A percentile compares a stretch with the other conserved stretches of the same genome.
phyloP scores from a whole-genome alignment of 2,113 vertebrate species.

The Vulpes lagopus region DNA sequence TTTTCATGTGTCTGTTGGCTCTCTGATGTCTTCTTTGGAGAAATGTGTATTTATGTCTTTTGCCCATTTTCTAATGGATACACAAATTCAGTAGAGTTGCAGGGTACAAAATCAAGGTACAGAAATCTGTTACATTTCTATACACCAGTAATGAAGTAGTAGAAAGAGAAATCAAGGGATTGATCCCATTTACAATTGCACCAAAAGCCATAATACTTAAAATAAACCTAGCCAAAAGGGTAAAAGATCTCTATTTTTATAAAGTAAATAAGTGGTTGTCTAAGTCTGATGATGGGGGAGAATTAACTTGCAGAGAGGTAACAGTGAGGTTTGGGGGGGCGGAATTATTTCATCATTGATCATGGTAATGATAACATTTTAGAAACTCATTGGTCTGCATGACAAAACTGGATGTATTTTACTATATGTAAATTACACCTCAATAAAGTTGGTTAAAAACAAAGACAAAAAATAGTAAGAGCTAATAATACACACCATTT shows the following conservation, averaged over 20 bases:
- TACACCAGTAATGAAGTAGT: neutral
- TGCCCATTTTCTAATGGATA: neutral
- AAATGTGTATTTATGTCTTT: neutral
- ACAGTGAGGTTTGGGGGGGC: neutral
- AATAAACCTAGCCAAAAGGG: neutral
- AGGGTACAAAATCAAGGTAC: neutral
- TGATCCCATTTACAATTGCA: neutral
- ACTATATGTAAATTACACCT: neutral
- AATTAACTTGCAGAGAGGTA: neutral
- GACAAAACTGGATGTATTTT: neutral
- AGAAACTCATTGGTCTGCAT: neutral
- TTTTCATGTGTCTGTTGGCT: neutral
- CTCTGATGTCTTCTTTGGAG: neutral
- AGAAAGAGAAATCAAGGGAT: neutral
- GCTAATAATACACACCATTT: conserved; percentile 30
- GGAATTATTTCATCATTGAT: neutral
- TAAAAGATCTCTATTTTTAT: neutral
- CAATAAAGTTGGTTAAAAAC: conserved; percentile 23
- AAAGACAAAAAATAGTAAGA: neutral
- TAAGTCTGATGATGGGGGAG: neutral
- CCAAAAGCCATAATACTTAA: neutral
- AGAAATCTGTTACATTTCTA: neutral
- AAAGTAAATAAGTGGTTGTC: neutral
- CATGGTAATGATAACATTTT: neutral
- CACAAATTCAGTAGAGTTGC: neutral